phyloP scores from a whole-genome alignment of 2,888 invertebrate species.

The Heteromurus nitidus region DNA sequence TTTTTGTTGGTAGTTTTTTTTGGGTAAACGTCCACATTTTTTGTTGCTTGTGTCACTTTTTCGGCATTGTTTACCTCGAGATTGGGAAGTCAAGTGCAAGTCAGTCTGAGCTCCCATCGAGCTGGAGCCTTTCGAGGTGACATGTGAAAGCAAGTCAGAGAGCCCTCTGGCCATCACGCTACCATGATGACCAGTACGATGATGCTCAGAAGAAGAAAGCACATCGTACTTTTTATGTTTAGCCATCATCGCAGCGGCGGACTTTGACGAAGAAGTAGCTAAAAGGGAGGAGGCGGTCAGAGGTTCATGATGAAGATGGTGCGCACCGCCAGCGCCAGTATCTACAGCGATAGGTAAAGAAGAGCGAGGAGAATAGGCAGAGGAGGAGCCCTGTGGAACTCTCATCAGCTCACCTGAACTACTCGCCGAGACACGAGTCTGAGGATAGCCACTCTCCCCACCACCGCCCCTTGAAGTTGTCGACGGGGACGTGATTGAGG shows the following conservation, averaged over 20 bases:
- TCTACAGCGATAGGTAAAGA: conserved; percentile 31
- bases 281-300: neutral
- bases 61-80: conserved; percentile 51
- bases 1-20: neutral
- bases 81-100: conserved; percentile 39
- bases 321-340: conserved; percentile 18
- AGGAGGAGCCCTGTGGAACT: conserved; percentile 48
- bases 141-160: conserved; percentile 50
- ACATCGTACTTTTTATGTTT: conserved; percentile 15
- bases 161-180: conserved; percentile 44
- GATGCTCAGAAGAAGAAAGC: neutral
- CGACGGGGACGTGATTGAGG: conserved; percentile 10
- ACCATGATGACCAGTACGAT: neutral
- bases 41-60: conserved; percentile 23
- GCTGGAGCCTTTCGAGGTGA: conserved; percentile 24
- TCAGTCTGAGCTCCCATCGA: conserved; percentile 36
- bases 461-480: conserved; percentile 28
- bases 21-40: conserved; percentile 28
- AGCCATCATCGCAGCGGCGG: neutral
- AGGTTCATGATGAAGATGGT: conserved; percentile 17
- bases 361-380: conserved; percentile 44
- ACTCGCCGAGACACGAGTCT: conserved; percentile 21
- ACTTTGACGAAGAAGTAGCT: neutral
- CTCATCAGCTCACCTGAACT: conserved; percentile 60
- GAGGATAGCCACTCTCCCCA: neutral